phyloP scores from a whole-genome alignment of 2,888 invertebrate genomes.

The Chaetogeoica ovagalla region DNA sequence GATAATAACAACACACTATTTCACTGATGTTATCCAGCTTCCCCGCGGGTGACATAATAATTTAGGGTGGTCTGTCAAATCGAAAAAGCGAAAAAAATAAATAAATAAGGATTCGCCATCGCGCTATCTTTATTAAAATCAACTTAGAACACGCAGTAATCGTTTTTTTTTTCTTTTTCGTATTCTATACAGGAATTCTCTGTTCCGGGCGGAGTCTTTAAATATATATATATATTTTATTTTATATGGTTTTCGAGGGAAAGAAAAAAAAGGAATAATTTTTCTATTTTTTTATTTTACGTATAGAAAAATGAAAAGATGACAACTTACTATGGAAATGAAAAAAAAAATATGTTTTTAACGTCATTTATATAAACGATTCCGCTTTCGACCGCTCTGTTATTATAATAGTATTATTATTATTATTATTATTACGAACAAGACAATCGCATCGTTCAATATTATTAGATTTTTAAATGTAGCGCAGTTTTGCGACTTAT shows the following conservation, averaged over 20 bases:
- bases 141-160: constrained; percentile 32
- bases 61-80: constrained; percentile 49
- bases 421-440: too few species aligned
- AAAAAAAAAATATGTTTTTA: neutral
- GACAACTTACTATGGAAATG: neutral
- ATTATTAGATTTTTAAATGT: too few species aligned
- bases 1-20: constrained; percentile 41
- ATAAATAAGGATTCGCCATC: constrained; percentile 32
- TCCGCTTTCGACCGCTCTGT: too few species aligned
- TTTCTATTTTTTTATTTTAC: neutral
- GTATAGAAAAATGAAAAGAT: neutral
- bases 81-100: neutral
- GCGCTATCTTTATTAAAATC: constrained; percentile 51
- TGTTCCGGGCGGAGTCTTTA: too few species aligned
- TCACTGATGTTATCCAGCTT: constrained; percentile 41
- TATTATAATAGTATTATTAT: too few species aligned
- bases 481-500: too few species aligned
- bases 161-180: neutral
- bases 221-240: too few species aligned
- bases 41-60: constrained; percentile 49
- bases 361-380: too few species aligned
- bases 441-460: too few species aligned
- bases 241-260: neutral
- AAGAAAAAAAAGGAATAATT: constrained; percentile 16
- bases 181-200: neutral